These are phyloP conservation scores for Andrena hattorfiana DNA, from an alignment of 2,888 invertebrate species.

Conservation along the genomic window DNA sequence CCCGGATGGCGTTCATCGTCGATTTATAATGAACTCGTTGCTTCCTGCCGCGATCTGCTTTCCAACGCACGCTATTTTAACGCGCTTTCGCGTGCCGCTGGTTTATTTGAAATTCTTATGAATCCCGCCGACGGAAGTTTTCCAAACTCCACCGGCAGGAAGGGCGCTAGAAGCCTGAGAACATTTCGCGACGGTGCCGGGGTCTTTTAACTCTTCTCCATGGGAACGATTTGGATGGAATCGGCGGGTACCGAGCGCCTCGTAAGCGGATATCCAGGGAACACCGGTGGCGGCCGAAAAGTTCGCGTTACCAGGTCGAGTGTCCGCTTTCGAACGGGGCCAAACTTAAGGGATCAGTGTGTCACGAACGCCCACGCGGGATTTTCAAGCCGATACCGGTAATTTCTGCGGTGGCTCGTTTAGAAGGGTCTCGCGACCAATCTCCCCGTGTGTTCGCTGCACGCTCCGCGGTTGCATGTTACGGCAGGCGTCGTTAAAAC, in stretches of 20 bases:
- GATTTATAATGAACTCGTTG: conserved; percentile 62
- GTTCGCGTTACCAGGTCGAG: conserved; percentile 38
- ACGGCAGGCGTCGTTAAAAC: conserved; percentile 49
- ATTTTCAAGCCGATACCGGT: conserved; percentile 46
- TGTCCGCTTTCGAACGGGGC: conserved; percentile 53
- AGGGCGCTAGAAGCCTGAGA: too few species aligned
- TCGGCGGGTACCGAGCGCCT: too few species aligned
- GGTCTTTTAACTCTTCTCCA: too few species aligned
- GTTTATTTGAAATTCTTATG: conserved; percentile 37
- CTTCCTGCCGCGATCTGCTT: conserved; percentile 51
- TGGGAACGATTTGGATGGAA: too few species aligned
- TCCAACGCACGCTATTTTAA: conserved; percentile 42
- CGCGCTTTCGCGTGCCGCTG: conserved; percentile 25
- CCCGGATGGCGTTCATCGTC: conserved; percentile 53
- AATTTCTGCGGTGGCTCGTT: conserved; percentile 32
- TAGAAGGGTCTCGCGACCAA: conserved; percentile 33
- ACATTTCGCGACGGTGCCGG: too few species aligned
- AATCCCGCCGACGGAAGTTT: conserved; percentile 3
- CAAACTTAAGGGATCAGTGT: conserved; percentile 58
- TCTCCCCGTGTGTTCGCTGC: conserved; percentile 31
- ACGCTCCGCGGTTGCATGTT: conserved; percentile 45
- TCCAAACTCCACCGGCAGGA: too few species aligned
- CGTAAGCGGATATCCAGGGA: too few species aligned
- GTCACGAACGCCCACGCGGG: conserved; percentile 52
- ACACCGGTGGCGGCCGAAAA: conserved; percentile 6